These are phyloP conservation scores for Equus quagga DNA, from an alignment of 2,113 vertebrate genomes.

Conservation along the genomic window DNA sequence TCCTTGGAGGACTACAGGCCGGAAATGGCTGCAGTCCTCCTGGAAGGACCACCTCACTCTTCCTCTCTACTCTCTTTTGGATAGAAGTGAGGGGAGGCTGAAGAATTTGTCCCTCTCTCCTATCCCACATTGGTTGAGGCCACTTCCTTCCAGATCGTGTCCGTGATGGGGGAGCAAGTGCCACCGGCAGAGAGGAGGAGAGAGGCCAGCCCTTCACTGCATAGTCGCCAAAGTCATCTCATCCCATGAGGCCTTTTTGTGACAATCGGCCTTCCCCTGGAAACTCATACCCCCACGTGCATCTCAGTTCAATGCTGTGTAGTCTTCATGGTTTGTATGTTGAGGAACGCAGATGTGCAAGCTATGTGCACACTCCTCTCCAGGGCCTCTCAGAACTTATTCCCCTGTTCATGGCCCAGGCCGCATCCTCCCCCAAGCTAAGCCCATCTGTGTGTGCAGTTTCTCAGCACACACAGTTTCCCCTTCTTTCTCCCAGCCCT, in stretches of 20 bases:
- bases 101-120: too few relatives aligned
- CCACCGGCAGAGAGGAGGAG: not conserved
- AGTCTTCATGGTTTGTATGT: not conserved
- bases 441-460: not conserved
- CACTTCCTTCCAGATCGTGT: not conserved
- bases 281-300: rapidly evolving
- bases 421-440: too few relatives aligned
- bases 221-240: rapidly evolving
- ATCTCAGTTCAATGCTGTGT: not conserved
- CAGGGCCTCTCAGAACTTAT: not conserved
- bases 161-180: not conserved
- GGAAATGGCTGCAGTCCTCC: not conserved
- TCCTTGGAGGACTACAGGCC: not conserved
- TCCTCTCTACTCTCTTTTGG: not conserved
- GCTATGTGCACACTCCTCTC: rapidly evolving
- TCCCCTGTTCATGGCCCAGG: rapidly evolving
- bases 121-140: too few relatives aligned
- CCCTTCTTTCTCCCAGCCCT: not conserved
- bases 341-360: not conserved
- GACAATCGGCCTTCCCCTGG: too few relatives aligned
- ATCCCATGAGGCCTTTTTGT: not conserved
- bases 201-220: rapidly evolving
- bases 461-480: rapidly evolving
- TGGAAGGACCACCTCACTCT: not conserved
- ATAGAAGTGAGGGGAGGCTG: too few relatives aligned